Base-by-base conservation (phyloP, 1,140 invertebrate genomes). In the Drosophila tristis region DNA sequence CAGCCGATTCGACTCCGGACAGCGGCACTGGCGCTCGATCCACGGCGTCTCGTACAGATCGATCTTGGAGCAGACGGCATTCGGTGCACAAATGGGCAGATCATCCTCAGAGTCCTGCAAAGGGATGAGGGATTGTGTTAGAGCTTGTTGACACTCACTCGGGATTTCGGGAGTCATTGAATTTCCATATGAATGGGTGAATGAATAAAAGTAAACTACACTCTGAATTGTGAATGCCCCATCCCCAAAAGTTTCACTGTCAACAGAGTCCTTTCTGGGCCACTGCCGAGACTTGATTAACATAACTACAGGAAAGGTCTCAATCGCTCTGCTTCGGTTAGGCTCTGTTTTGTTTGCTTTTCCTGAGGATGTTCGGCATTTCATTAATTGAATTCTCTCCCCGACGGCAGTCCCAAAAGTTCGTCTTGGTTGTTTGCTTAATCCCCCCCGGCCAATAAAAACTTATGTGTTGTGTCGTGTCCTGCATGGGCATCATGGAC, bases 21-120 rank as follows among this genome's bases (percentile, higher is more conserved):
- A 98, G 35, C 96, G 94, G 87, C 97, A 98, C 89, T 97, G 96
- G 78, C 96, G 95, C 92, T 98, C 97, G 13, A 97, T 94, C 96
- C 97, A 97, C 0, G 97, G 97, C 25, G 94, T 93, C 59, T 96
- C 96, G 91, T 98, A 98, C 25, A 96, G 93, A 93, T 98, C 97
- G 44, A 98, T 95, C 92, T 97, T 97, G 80, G 96, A 98, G 93
- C 97, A 98, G 11, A 98, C 96, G 47, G 96, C 94, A 80, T 95
- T 94, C 23, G 96, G 93, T 45, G 94, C 93, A 91, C 97, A 98
- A 74, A 95, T 94, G 4, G 97, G 96, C 42, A 98, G 92, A 78
- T 97, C 96, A 15, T 95, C 94, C 89, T 98, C 97, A 0, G 95
- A 95, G 48, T 94, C 94, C 96, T 97, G 93, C 79, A 80, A 13